Conservation (phyloP, 2,888 invertebrate genomes). For the Pammene fasciana region DNA sequence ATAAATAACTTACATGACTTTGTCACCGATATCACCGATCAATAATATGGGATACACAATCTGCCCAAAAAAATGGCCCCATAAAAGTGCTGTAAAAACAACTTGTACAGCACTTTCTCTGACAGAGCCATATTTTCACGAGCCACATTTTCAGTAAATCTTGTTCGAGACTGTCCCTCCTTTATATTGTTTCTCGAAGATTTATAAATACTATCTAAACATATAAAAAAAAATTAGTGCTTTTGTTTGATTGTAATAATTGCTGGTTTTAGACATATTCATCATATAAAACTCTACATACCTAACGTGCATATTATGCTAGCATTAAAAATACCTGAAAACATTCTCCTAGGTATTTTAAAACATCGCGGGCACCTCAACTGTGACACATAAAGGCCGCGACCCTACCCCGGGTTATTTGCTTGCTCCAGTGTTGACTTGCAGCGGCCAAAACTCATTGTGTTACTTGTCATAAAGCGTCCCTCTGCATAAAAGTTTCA, state of each 20-base stretch:
- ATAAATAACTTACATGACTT: too few relatives aligned
- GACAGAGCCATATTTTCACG: too few relatives aligned
- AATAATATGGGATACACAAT: too few relatives aligned
- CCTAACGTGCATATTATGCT: background rate
- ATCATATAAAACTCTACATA: background rate
- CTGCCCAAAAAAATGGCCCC: too few relatives aligned
- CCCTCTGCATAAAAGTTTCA: slow-evolving; percentile 64
- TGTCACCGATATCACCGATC: too few relatives aligned
- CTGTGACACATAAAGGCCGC: slow-evolving; percentile 70
- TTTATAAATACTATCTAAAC: background rate
- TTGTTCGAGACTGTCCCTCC: too few relatives aligned
- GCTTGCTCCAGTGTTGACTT: slow-evolving; percentile 70
- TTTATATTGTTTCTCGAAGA: too few relatives aligned
- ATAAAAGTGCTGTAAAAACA: too few relatives aligned
- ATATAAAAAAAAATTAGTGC: background rate
- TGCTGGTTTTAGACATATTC: background rate
- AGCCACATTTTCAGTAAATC: too few relatives aligned
- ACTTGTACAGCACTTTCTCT: too few relatives aligned
- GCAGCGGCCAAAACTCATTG: slow-evolving; percentile 74
- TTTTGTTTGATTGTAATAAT: too few relatives aligned
- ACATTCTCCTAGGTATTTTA: slow-evolving; percentile 41
- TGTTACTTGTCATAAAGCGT: slow-evolving; percentile 68
- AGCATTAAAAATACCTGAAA: slow-evolving; percentile 12
- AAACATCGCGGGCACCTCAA: slow-evolving; percentile 46
- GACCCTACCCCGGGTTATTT: slow-evolving; percentile 76